Evolutionary conservation across 92 coral and sea anemone species (phyloP).

Genomic region (Scolanthus callimorphus): DNA sequence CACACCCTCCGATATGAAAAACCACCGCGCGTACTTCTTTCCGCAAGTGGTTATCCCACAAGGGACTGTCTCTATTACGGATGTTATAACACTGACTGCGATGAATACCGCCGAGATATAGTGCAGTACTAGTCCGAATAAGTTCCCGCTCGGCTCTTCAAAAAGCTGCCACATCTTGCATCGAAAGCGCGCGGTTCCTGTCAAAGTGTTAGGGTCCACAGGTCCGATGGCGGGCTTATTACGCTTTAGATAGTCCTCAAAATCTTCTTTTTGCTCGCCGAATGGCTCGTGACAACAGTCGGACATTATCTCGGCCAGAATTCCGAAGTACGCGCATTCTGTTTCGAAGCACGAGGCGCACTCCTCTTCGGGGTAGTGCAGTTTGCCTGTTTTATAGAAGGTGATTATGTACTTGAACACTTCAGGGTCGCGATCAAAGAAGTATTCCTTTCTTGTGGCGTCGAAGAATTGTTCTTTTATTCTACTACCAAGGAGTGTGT

Average conservation of each 20-base stretch:
- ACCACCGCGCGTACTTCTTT: conserved; percentile 39
- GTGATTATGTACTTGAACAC: conserved; percentile 84
- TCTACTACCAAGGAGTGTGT: conserved; percentile 86
- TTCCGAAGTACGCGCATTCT: conserved; percentile 87
- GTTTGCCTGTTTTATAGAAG: conserved; percentile 88
- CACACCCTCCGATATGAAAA: conserved; percentile 64
- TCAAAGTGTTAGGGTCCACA: conserved; percentile 23
- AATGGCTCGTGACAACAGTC: conserved; percentile 73
- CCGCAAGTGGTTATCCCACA: conserved; percentile 77
- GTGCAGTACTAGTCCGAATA: conserved; percentile 73
- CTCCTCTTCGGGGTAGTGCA: conserved; percentile 94
- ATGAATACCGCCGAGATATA: conserved; percentile 76
- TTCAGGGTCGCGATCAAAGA: conserved; percentile 98
- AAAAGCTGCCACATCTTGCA: conserved; percentile 85
- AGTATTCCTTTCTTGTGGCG: conserved; percentile 65
- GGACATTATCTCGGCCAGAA: conserved; percentile 50
- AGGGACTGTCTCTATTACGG: conserved; percentile 84
- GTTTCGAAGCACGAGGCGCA: conserved; percentile 93
- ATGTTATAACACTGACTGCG: conserved; percentile 70
- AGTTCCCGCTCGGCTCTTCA: conserved; percentile 84
- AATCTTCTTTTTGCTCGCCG: conserved; percentile 62
- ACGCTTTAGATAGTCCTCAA: conserved; percentile 53
- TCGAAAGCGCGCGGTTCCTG: conserved; percentile 20
- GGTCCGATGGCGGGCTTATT: conserved; percentile 33
- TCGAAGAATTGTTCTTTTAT: conserved; percentile 72